Base-by-base conservation (phyloP, 37 sponge, comb jelly and placozoan species). In the Ianthella basta region DNA sequence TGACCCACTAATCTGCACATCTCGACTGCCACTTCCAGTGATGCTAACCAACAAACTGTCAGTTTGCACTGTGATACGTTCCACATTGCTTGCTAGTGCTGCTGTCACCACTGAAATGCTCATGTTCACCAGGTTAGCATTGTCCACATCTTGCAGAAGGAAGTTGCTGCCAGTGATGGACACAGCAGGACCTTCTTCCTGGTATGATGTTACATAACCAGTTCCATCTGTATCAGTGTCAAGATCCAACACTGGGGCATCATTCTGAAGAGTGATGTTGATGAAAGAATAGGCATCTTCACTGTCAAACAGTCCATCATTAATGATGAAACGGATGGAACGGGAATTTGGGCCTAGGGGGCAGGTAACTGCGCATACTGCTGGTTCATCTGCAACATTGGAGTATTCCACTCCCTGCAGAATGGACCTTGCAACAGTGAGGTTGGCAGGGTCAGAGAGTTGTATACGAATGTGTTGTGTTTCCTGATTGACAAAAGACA, bases 161-260 rank as follows among this genome's bases (percentile, higher is more conserved):
- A n/a, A 75, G 78, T 18, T 75, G 1, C 14, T 24, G 16, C 78
- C 78, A 23, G 53, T 75, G 25, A 75, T 32, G 15, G 44, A 44
- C 37, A 87, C 63, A 50, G 83, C 59, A 29, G 86, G 83, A 53
- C 54, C 82, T 23, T 61, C 73, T 68, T 93, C 91, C 19, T 20
- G 19, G 60, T 87, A 93, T 6, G 1, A 15, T 0, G 82, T 75
- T 21, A 32, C 39, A 60, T 63, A 60, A 20, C 44, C 77, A 0
- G 23, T 27, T 15, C 80, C 83, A 80, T 53, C 19, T 61, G 57
- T 59, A 8, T 50, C 14, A 24, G 60, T 64, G 56, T 93, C 86
- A 15, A 93, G 79, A 55, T 88, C 83, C 2, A 93, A 29, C 0
- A 67, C 69, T 21, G 94, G 94, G 35, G 88, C 57, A 66, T 93